Conservation (phyloP, 2,113 vertebrate species). For the Cettia cetti region DNA sequence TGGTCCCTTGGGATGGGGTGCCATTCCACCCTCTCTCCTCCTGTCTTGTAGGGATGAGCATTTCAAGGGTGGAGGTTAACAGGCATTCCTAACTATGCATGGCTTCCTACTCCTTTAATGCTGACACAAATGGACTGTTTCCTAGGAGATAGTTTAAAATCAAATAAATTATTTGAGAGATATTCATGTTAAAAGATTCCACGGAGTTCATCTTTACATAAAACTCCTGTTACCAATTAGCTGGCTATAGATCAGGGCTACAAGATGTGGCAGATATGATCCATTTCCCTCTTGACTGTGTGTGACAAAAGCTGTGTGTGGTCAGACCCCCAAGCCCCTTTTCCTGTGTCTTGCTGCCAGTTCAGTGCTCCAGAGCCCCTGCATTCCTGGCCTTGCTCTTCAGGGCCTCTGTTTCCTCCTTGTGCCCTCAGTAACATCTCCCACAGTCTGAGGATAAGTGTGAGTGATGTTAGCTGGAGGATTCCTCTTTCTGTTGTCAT, state of each 20-base stretch:
- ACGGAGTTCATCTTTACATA: neutral
- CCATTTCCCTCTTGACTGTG: neutral
- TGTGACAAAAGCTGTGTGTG: neutral
- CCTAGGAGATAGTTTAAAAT: neutral
- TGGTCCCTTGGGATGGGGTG: neutral
- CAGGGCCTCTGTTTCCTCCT: neutral
- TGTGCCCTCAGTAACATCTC: neutral
- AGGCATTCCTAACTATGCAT: neutral
- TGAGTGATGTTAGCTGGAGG: neutral
- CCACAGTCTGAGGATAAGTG: neutral
- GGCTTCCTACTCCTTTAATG: neutral
- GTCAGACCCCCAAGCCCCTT: neutral
- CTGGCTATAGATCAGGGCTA: neutral
- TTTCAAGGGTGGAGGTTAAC: neutral
- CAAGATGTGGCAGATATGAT: neutral
- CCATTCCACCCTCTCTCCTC: neutral
- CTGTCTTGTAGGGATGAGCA: neutral
- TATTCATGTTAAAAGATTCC: neutral
- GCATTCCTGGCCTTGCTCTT: neutral
- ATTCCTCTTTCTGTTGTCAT: neutral
- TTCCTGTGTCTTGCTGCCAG: neutral
- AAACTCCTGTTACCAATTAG: neutral
- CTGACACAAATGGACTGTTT: neutral
- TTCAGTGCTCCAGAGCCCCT: neutral
- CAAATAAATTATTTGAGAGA: neutral